Conservation (phyloP, 1,140 invertebrate genomes). For the Panonychus citri region DNA sequence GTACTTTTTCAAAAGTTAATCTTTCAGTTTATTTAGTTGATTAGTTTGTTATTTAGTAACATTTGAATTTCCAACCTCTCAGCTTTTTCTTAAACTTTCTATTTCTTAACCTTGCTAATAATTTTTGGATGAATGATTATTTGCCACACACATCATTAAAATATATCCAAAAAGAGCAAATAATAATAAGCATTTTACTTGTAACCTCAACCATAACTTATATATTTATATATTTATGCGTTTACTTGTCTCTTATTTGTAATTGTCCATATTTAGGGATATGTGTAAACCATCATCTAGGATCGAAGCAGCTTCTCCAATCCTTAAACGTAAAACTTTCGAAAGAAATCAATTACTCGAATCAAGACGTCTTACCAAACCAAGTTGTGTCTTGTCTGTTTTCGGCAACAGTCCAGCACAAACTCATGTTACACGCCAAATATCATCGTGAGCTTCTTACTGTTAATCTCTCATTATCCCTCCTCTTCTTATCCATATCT, state of each 20-base stretch:
- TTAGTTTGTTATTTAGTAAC: no score
- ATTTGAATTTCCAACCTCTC: no score
- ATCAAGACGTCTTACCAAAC: neutral
- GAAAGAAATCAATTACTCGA: neutral
- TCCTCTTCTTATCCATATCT: neutral
- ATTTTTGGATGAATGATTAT: no score
- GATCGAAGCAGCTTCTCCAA: constrained; percentile 15
- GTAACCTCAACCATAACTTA: no score
- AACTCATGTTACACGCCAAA: constrained; percentile 1
- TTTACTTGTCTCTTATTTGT: no score
- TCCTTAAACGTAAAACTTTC: constrained; percentile 16
- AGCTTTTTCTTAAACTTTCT: no score
- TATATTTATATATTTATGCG: no score
- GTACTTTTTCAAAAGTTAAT: no score
- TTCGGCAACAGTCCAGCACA: neutral
- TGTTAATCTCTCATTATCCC: neutral
- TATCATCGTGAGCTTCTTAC: constrained; percentile 2
- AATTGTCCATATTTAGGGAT: constrained; percentile 1
- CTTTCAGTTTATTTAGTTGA: no score
- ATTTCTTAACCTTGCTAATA: no score
- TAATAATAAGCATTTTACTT: neutral
- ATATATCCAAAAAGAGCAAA: neutral
- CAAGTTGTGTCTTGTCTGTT: neutral
- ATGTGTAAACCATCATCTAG: neutral
- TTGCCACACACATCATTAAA: no score